Conservation (phyloP, 64 coral and sea anemone genomes). For the Trachythela sp. region DNA sequence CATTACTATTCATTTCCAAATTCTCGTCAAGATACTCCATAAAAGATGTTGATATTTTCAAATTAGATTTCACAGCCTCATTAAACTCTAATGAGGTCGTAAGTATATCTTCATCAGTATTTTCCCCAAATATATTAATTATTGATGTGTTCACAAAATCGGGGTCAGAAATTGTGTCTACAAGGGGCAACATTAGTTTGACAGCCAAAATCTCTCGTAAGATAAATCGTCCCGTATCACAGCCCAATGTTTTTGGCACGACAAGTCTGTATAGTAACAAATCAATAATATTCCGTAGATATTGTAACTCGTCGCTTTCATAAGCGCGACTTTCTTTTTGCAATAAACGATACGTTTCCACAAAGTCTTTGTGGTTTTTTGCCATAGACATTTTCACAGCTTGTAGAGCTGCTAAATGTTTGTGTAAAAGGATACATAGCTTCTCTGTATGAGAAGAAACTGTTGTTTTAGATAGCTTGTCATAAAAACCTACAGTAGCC, state of each 20-base stretch:
- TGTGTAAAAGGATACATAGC: constrained; percentile 68
- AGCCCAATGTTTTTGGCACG: constrained; percentile 56
- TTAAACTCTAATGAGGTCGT: neutral
- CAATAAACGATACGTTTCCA: constrained; percentile 57
- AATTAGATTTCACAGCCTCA: neutral
- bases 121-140: constrained; percentile 46
- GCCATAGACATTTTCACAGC: constrained; percentile 42
- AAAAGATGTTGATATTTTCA: neutral
- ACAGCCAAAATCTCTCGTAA: constrained; percentile 79
- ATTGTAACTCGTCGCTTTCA: constrained; percentile 66
- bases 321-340: constrained; percentile 37
- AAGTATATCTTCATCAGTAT: neutral
- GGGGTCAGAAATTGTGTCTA: constrained; percentile 58
- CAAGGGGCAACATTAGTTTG: constrained; percentile 53
- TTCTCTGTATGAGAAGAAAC: constrained; percentile 70
- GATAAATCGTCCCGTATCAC: constrained; percentile 82
- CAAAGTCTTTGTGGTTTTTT: constrained; percentile 44
- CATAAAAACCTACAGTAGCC: constrained; percentile 57
- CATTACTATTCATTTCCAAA: neutral
- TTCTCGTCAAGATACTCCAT: neutral
- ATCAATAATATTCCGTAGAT: constrained; percentile 79
- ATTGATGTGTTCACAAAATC: constrained; percentile 74
- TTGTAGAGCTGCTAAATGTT: constrained; percentile 46
- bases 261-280: constrained; percentile 54
- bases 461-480: constrained; percentile 51